Evolutionary conservation across 2,113 vertebrate species (phyloP).

Genomic region (Addax nasomaculatus): DNA sequence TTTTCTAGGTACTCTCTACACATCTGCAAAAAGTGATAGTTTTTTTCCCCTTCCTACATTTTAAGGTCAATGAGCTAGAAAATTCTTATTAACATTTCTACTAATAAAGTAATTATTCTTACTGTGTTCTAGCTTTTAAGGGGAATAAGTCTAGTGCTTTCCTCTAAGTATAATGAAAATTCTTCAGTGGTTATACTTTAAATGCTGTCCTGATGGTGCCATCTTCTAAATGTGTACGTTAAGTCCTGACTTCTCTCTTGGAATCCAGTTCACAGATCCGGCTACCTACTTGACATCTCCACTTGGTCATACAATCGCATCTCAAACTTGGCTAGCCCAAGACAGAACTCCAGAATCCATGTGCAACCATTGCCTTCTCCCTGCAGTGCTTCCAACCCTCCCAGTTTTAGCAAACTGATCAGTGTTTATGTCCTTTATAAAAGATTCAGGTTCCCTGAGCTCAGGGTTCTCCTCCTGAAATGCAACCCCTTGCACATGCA

Average conservation of each 20-base stretch:
- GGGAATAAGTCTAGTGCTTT: background rate
- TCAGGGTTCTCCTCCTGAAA: background rate
- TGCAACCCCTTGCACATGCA: background rate
- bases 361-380: background rate
- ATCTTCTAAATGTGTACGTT: background rate
- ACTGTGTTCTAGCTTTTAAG: background rate
- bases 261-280: background rate
- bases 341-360: background rate
- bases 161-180: background rate
- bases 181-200: background rate
- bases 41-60: background rate
- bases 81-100: background rate
- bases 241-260: background rate
- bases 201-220: background rate
- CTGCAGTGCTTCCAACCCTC: background rate
- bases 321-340: background rate
- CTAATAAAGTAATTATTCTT: background rate
- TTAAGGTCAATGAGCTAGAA: background rate
- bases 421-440: background rate
- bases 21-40: background rate
- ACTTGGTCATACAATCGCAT: background rate
- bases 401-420: background rate
- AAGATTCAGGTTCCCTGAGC: background rate
- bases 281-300: background rate
- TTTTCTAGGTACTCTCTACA: background rate